These are phyloP conservation scores for Diploscapter pachys DNA, from an alignment of 1,140 invertebrate genomes.

Conservation along the genomic window DNA sequence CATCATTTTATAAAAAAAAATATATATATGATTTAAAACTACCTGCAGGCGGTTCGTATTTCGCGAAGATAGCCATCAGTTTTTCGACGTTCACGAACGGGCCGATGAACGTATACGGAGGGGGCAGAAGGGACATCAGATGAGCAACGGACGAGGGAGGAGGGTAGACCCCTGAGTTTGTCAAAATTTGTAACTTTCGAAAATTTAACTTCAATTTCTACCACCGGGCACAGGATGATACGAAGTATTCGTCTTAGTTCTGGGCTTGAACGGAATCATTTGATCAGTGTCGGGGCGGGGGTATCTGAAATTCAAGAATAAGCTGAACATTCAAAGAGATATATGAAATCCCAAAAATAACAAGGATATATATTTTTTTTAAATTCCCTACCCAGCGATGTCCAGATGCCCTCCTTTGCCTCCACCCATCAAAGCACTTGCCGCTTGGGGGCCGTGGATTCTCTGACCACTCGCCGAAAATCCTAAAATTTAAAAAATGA, in stretches of 20 bases:
- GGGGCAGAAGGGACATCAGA: slow-evolving; percentile 49
- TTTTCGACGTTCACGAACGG: slow-evolving; percentile 54
- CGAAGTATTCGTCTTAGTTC: slow-evolving; percentile 27
- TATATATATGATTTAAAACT: slow-evolving; percentile 2
- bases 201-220: slow-evolving; percentile 23
- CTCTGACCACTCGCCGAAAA: slow-evolving; percentile 1
- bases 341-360: background rate
- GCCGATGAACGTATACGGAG: slow-evolving; percentile 48
- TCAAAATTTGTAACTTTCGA: background rate
- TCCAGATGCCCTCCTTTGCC: slow-evolving; percentile 16
- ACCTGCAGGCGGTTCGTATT: slow-evolving; percentile 9
- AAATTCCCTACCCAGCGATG: slow-evolving; percentile 21
- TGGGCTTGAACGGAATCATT: slow-evolving; percentile 58
- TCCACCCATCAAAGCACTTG: slow-evolving; percentile 33
- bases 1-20: slow-evolving; percentile 16
- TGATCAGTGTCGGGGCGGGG: slow-evolving; percentile 54
- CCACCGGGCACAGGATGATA: slow-evolving; percentile 56
- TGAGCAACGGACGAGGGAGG: slow-evolving; percentile 49
- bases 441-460: slow-evolving; percentile 17
- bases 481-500: background rate
- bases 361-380: background rate
- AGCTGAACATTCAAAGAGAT: background rate
- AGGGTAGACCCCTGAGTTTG: slow-evolving; percentile 45
- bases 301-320: slow-evolving; percentile 39
- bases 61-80: slow-evolving; percentile 43